Evolutionary conservation across 2,113 vertebrate genomes (phyloP), one percentile per base, ranked within the genome.

Genomic region (Panurus biarmicus): DNA sequence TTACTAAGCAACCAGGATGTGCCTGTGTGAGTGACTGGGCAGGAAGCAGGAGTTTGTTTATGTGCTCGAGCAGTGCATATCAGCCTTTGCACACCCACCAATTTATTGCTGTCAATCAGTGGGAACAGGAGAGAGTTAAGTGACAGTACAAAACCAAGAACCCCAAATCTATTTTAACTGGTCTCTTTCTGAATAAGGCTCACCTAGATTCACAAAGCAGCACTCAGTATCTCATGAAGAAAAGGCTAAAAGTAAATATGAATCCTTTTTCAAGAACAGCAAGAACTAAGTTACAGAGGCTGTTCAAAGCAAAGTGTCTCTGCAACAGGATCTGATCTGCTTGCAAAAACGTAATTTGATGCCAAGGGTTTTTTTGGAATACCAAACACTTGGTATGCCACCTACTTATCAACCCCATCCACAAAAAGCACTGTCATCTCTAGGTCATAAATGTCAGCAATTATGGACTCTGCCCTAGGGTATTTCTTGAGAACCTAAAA

Each of bases 1-100:
- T 96, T 96, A 95, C 90, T 94, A 96, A 95, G 95, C 95, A 96
- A 84, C 65, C 79, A 94, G 75, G 82, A 90, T 45, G 73, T 82
- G 48, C 94, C 93, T 75, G 86, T 84, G 66, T 40, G 45, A 85
- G 73, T 48, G 91, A 53, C 89, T 87, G 81, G 14, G 10, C 89
- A 89, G 75, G 67, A 94, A 66, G 38, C 56, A 36, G 47, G 47
- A 61, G 64, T 50, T 62, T 77, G 85, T 95, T 91, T 93, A 35
- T 24, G 19, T 45, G 82, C 71, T 76, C 4, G 1, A 62, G 38
- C 61, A 69, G 33, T 14, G 65, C 28, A 1, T 24, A 95, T 51
- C 78, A 54, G 58, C 65, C 77, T n/a, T 3, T 25, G 44, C 53
- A 51, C 14, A 89, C n/a, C 69, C 81, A 89, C n/a, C 56, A 9